Percentiles rank a stretch among this genome's conserved stretches.
Evolutionary conservation across 2,113 vertebrate species (phyloP).

Genomic region (Pogona vitticeps): DNA sequence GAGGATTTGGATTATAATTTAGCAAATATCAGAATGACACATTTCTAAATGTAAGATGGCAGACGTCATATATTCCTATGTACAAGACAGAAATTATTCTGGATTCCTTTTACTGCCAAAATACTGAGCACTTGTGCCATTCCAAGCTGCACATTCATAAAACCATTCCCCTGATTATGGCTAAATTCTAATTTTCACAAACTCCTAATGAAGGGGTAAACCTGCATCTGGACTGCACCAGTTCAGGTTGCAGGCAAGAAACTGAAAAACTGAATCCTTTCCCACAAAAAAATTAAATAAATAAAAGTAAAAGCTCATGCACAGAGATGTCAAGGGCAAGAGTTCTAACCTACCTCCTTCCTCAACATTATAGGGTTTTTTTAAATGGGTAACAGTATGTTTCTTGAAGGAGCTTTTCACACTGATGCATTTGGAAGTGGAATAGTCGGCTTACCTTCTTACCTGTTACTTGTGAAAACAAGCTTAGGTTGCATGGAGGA

Average conservation of each 20-base stretch:
- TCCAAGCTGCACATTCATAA: background rate
- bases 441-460: background rate
- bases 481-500: background rate
- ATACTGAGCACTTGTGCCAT: background rate
- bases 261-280: too few species aligned
- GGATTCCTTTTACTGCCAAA: background rate
- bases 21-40: constrained; percentile 1
- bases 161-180: background rate
- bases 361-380: too few species aligned
- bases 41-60: constrained; percentile 17
- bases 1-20: constrained; percentile 2
- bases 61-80: constrained; percentile 5
- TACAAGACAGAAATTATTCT: background rate
- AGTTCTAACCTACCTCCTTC: too few species aligned
- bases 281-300: too few species aligned
- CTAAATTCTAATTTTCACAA: too few species aligned
- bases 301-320: too few species aligned
- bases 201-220: background rate
- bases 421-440: too few species aligned
- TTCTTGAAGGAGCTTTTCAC: too few species aligned
- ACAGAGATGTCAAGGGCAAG: too few species aligned
- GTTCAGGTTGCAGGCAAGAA: too few species aligned
- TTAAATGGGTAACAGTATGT: too few species aligned
- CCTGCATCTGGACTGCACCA: too few species aligned
- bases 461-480: background rate